Evolutionary conservation across 2,797 vertebrate species (phyloP).

Genomic region (Melanotaenia trifasciata): DNA sequence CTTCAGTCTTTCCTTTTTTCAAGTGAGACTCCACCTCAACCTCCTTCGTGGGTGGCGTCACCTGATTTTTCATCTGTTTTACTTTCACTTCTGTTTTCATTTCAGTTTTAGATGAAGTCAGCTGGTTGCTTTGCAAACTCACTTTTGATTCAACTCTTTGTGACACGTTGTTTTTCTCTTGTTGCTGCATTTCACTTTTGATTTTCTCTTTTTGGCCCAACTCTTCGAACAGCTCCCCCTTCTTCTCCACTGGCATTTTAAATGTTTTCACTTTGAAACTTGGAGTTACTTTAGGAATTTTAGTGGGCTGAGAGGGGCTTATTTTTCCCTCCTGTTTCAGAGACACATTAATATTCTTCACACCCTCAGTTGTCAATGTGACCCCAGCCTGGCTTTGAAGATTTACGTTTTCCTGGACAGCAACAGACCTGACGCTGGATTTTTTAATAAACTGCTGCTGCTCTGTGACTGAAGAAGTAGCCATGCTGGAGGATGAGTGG

Average conservation of each 20-base stretch:
- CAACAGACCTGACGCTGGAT: constrained; percentile 63
- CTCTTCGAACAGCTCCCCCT: constrained; percentile 58
- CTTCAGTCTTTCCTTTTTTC: constrained; percentile 66
- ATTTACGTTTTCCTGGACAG: constrained; percentile 71
- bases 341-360: constrained; percentile 66
- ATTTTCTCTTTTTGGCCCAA: constrained; percentile 57
- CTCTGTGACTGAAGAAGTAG: constrained; percentile 65
- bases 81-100: constrained; percentile 55
- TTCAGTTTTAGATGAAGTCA: constrained; percentile 51
- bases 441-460: constrained; percentile 76
- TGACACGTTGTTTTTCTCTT: constrained; percentile 61
- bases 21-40: constrained; percentile 60
- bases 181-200: constrained; percentile 61
- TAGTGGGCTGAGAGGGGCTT: constrained; percentile 69
- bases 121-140: constrained; percentile 58
- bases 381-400: constrained; percentile 69
- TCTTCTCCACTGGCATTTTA: constrained; percentile 79
- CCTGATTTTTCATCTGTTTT: constrained; percentile 61
- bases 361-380: constrained; percentile 75
- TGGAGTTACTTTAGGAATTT: constrained; percentile 83
- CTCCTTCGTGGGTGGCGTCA: constrained; percentile 37
- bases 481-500: constrained; percentile 56
- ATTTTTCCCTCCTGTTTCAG: constrained; percentile 74
- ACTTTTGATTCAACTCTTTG: constrained; percentile 55
- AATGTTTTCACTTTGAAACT: constrained; percentile 88